phyloP scores from a whole-genome alignment of 2,113 vertebrate genomes.

The Motacilla tschutschensis region DNA sequence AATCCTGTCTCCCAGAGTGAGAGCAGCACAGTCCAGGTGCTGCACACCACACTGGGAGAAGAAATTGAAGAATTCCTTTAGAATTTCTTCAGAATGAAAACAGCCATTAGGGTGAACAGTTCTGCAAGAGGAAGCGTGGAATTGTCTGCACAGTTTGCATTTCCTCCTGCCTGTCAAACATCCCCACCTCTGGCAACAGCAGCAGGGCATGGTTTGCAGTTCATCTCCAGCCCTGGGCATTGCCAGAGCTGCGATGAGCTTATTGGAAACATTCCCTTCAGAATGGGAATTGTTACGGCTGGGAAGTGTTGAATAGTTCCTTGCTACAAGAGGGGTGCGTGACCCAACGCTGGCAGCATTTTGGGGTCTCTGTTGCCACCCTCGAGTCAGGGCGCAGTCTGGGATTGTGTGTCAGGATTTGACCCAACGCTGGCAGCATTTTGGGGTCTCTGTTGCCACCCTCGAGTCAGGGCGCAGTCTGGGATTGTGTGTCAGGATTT shows the following conservation, averaged over 20 bases:
- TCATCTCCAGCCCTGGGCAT: neutral
- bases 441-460: neutral
- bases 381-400: accelerated
- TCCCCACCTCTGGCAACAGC: neutral
- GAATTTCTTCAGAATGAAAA: neutral
- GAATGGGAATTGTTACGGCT: neutral
- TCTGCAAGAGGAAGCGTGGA: neutral
- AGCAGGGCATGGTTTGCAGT: neutral
- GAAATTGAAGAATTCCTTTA: neutral
- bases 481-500: neutral
- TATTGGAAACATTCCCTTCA: neutral
- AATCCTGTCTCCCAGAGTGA: neutral
- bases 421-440: neutral
- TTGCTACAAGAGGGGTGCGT: neutral
- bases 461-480: accelerated
- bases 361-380: neutral
- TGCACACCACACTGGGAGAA: neutral
- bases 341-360: neutral
- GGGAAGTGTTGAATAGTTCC: neutral
- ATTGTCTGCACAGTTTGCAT: neutral
- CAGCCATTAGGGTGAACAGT: accelerated
- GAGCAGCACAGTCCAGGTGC: neutral
- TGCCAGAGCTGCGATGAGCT: neutral
- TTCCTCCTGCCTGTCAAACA: neutral
- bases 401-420: neutral